A percentile compares a stretch with the other conserved stretches of the same genome.
Evolutionary conservation across 2,113 vertebrate genomes (phyloP).

Genomic region (Oncorhynchus gorbuscha): DNA sequence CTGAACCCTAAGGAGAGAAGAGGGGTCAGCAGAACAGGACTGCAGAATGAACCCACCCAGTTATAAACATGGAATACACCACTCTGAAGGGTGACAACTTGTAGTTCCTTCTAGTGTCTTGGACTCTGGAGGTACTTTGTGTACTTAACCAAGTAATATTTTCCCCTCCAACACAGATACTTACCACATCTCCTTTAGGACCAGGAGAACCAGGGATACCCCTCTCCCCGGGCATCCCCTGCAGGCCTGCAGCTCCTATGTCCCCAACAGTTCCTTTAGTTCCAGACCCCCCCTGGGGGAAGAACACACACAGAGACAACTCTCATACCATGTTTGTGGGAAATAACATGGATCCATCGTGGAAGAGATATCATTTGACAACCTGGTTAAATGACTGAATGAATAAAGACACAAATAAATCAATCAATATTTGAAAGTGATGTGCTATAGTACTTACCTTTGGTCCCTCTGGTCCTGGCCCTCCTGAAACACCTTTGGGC

Average conservation of each 20-base stretch:
- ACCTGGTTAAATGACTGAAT: neutral
- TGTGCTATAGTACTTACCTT: slow-evolving; percentile 77
- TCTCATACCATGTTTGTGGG: neutral
- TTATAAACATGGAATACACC: neutral
- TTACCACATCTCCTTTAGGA: slow-evolving; percentile 92
- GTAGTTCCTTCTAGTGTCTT: no score
- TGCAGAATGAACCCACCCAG: neutral
- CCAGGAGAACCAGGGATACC: slow-evolving; percentile 86
- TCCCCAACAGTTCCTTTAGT: slow-evolving; percentile 84
- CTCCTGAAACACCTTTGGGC: slow-evolving; percentile 90
- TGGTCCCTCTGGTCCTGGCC: slow-evolving; percentile 87
- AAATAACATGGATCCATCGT: neutral
- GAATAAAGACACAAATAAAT: no score
- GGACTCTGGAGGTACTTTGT: no score
- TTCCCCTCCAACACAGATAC: slow-evolving; percentile 33
- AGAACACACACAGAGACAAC: neutral
- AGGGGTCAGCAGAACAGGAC: neutral
- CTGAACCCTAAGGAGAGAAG: slow-evolving; percentile 74
- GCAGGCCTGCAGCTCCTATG: slow-evolving; percentile 86
- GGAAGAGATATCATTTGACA: no score
- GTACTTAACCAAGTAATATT: neutral
- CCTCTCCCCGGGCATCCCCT: slow-evolving; percentile 97
- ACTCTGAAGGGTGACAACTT: no score
- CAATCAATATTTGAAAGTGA: no score
- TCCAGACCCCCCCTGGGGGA: slow-evolving; percentile 83